Percentiles rank a stretch among this genome's conserved stretches.
These are phyloP conservation scores for Gonioctena quinquepunctata DNA, from an alignment of 1,140 invertebrate genomes.

Conservation along the genomic window DNA sequence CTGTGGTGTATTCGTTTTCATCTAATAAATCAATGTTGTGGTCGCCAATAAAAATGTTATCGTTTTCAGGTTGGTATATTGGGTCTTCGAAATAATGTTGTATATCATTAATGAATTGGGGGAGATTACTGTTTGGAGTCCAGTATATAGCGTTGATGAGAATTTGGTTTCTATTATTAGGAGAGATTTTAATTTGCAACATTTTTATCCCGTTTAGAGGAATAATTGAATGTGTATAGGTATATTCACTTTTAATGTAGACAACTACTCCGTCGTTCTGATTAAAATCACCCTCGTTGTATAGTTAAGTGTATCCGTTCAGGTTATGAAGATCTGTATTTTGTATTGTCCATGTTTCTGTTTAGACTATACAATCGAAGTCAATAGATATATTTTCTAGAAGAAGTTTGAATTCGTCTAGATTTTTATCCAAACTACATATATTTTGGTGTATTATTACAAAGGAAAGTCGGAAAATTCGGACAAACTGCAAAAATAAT, in stretches of 20 bases:
- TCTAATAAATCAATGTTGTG: not conserved
- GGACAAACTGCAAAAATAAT: too few species aligned
- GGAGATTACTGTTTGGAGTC: not conserved
- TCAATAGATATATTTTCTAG: too few species aligned
- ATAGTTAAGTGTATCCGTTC: too few species aligned
- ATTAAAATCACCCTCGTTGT: slow-evolving; percentile 18
- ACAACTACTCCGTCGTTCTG: slow-evolving; percentile 24
- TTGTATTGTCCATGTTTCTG: too few species aligned
- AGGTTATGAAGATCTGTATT: too few species aligned
- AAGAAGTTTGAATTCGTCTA: too few species aligned
- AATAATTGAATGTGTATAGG: not conserved
- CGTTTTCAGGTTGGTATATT: too few species aligned
- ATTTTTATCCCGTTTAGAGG: not conserved
- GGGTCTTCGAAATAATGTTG: not conserved
- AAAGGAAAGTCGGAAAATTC: too few species aligned
- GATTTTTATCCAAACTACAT: too few species aligned
- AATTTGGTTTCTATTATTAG: not conserved
- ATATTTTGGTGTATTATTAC: too few species aligned
- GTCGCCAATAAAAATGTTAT: too few species aligned
- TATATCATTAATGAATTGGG: not conserved
- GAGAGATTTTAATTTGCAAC: not conserved
- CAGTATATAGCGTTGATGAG: slow-evolving; percentile 1
- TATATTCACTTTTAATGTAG: slow-evolving; percentile 14
- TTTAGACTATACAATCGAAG: too few species aligned
- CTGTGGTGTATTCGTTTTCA: not conserved